Base-by-base conservation (phyloP, 35 echinoderm and acorn worm species). In the Amphiura filiformis region DNA sequence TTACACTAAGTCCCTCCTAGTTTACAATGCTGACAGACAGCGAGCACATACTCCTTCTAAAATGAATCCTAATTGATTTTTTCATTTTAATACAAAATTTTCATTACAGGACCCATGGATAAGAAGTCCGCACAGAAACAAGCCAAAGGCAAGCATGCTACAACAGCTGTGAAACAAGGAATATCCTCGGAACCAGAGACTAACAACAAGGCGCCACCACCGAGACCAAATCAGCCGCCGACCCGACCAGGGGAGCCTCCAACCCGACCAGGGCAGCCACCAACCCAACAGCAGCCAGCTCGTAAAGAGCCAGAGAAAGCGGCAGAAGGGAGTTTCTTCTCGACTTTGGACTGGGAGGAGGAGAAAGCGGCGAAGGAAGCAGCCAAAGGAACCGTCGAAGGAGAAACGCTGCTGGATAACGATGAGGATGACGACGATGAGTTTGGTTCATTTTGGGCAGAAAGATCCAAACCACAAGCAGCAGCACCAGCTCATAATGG, bases 351-450 rank as follows among this genome's bases (percentile, higher is more conserved):
- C 26, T 86, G 86, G 79, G 76, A 90, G 56, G 49, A 86, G 0
- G 79, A 76, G 37, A 77, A 92, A 79, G 81, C 64, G 22, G 39
- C 38, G 36, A 79, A 87, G 64, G 37, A 34, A 18, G 82, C 75
- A 79, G 34, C 35, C n/a, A 86, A 80, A 20, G 89, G 65, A 13
- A 88, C 78, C 32, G 85, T 90, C 26, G 86, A 93, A 78, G 34
- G 76, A 15, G 93, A 97, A 80, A 56, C 78, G 31, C 40, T 97
- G 9, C 5, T 97, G 20, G 91, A 90, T 35, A 87, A 93, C 61
- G 87, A 87, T 20, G 85, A 91, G 39, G 90, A 92, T 76, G 83
- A 81, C 15, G 88, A 91, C 65, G 94, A 97, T 83, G 86, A 92
- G 23, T 97, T 88, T 75, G 65, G 81, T 39, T 41, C 82, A 36